phyloP scores from a whole-genome alignment of 2,113 vertebrate species.

The Chascanopsetta lugubris region DNA sequence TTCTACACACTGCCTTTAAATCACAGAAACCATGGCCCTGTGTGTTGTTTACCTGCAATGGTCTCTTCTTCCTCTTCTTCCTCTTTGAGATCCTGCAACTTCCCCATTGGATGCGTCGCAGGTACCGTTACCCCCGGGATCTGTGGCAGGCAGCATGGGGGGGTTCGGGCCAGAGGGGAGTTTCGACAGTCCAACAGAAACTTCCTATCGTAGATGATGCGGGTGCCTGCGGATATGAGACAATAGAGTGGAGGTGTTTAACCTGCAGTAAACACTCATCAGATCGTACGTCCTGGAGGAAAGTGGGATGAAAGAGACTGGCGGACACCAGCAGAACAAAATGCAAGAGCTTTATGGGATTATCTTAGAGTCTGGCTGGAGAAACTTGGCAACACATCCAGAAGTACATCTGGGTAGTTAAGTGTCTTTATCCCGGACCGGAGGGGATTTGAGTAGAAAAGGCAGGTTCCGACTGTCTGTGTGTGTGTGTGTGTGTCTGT shows the following conservation, averaged over 20 bases:
- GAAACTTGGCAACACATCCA: not conserved
- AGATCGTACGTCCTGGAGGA: not conserved
- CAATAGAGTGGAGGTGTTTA: not conserved
- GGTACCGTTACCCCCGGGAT: slow-evolving; percentile 90
- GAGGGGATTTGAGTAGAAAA: slow-evolving; percentile 1
- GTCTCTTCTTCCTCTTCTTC: slow-evolving; percentile 87
- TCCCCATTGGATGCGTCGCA: slow-evolving; percentile 82
- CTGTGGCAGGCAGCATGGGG: slow-evolving; percentile 90
- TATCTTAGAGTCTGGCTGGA: not conserved
- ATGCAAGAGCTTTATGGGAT: not conserved
- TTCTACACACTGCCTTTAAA: no score
- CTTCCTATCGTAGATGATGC: slow-evolving; percentile 93
- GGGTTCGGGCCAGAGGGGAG: slow-evolving; percentile 89
- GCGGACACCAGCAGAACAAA: not conserved
- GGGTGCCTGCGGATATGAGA: slow-evolving; percentile 80
- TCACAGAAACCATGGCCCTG: no score
- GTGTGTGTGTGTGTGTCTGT: no score
- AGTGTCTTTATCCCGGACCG: not conserved
- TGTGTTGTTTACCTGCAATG: slow-evolving; percentile 85
- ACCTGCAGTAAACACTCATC: not conserved
- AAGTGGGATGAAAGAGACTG: not conserved
- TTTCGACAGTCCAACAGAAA: slow-evolving; percentile 94
- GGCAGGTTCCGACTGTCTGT: not conserved
- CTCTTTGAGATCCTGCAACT: slow-evolving; percentile 88
- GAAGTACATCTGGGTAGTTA: slow-evolving; percentile 1